Evolutionary conservation across 2,797 vertebrate species (phyloP), one percentile per base, ranked within the genome.

Genomic region (Phrynocephalus forsythii): DNA sequence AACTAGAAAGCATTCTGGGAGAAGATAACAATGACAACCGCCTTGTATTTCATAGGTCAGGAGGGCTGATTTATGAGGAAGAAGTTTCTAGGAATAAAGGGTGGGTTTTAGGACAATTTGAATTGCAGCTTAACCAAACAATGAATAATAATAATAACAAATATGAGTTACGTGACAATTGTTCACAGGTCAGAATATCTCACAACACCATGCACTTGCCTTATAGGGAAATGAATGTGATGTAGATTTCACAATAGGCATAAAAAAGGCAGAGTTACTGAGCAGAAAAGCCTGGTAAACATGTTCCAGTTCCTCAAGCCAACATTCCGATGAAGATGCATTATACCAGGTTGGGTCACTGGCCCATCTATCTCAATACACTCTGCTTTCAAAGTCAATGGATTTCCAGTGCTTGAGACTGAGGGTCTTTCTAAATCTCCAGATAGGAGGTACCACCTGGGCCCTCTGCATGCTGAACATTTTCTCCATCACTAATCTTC

Each of bases 1-100:
- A 78, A 60, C 78, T 91, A 85, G 63, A 93, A 90, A 80, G 86
- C 44, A 73, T 88, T 93, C 85, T 91, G 63, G 24, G 92, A 69
- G 50, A 86, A 87, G 89, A 68, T 26, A 82, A 15, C 75, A 91
- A 77, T 73, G 30, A 73, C 60, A 73, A 66, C 85, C 80, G n/a
- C 69, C 52, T 84, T 48, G n/a, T 84, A 71, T 91, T 92, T 90
- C 90, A 92, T 76, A 79, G 11, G 73, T 83, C 89, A 79, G 86
- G 66, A 82, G 76, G 83, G 86, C 67, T 88, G 15, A 92, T 91
- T 94, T 92, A 84, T 77, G 28, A 83, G 60, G 82, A 83, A 48
- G 92, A 87, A 94, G 52, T 93, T 86, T 72, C 79, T 89, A 93
- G 80, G 92, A 86, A 72, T 89, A 89, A 90, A 91, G 87, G 78